phyloP scores from a whole-genome alignment of 2,797 vertebrate genomes.

The Myripristis murdjan region DNA sequence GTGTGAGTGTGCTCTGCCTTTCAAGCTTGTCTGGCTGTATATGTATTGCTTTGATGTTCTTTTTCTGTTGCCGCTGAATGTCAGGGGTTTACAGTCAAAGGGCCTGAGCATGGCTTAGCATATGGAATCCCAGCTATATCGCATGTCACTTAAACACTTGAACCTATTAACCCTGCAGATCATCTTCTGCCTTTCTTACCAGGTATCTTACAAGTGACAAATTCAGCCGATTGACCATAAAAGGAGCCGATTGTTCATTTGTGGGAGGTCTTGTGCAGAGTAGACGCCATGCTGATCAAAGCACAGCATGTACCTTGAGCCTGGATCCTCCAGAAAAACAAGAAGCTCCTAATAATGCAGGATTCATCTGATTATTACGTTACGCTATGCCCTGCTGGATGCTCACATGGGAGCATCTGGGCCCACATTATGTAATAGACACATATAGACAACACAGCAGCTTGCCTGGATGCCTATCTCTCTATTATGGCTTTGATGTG shows the following conservation, averaged over 20 bases:
- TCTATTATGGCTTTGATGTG: slow-evolving; percentile 71
- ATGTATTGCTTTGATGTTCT: slow-evolving; percentile 23
- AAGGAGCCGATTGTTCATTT: slow-evolving; percentile 2
- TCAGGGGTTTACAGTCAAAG: neutral
- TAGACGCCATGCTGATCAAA: slow-evolving; percentile 43
- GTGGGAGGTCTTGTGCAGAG: slow-evolving; percentile 1
- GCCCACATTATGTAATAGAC: slow-evolving; percentile 49
- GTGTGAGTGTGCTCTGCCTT: neutral
- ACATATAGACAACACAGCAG: slow-evolving; percentile 47
- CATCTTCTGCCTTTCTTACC: neutral
- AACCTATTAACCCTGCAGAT: neutral
- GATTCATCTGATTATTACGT: slow-evolving; percentile 54
- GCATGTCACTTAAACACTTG: neutral
- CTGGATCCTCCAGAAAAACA: slow-evolving; percentile 35
- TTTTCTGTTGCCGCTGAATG: slow-evolving; percentile 17
- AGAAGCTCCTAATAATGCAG: slow-evolving; percentile 27
- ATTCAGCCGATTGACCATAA: neutral
- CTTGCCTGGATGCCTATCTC: slow-evolving; percentile 56
- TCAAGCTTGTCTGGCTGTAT: too few species aligned
- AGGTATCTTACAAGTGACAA: neutral
- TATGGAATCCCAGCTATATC: slow-evolving; percentile 2
- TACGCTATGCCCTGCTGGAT: slow-evolving; percentile 26
- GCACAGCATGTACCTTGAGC: neutral
- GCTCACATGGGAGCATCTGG: slow-evolving; percentile 55
- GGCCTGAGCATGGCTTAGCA: too few species aligned